These are phyloP conservation scores for Caenorhabditis latens DNA, from an alignment of 1,140 invertebrate genomes.

Conservation along the genomic window DNA sequence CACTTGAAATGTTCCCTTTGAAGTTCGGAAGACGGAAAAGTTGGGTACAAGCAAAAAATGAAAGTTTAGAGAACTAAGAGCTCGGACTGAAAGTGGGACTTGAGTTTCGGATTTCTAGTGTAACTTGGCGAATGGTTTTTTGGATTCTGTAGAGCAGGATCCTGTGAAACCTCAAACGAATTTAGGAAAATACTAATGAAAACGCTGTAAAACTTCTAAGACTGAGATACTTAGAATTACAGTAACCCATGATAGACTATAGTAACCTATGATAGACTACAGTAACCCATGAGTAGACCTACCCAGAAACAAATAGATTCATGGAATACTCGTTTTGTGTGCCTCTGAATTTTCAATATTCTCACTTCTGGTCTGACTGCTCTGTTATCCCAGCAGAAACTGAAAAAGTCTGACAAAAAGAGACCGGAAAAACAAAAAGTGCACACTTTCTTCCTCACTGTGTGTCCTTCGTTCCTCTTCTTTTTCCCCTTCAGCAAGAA, in stretches of 20 bases:
- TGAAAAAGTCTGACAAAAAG: slow-evolving; percentile 42
- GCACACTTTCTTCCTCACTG: not conserved
- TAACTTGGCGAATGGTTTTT: no score
- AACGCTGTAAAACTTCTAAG: no score
- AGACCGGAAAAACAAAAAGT: slow-evolving; percentile 50
- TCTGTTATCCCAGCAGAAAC: slow-evolving; percentile 5
- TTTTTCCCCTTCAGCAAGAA: not conserved
- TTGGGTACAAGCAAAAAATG: no score
- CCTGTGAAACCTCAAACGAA: no score
- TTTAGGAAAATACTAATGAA: no score
- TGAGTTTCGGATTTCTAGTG: no score
- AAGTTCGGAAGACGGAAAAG: no score
- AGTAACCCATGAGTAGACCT: not conserved
- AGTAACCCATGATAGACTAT: not conserved
- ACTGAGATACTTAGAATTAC: no score
- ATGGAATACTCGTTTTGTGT: not conserved
- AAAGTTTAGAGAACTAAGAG: no score
- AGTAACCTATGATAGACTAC: not conserved
- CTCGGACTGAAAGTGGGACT: no score
- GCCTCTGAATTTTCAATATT: slow-evolving; percentile 5
- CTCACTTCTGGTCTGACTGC: slow-evolving; percentile 13
- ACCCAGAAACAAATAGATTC: not conserved
- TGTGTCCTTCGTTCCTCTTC: not conserved
- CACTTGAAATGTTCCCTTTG: no score
- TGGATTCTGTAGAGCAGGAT: no score